Conservation (phyloP, 2,888 invertebrate species). For the Thecophora atra region DNA sequence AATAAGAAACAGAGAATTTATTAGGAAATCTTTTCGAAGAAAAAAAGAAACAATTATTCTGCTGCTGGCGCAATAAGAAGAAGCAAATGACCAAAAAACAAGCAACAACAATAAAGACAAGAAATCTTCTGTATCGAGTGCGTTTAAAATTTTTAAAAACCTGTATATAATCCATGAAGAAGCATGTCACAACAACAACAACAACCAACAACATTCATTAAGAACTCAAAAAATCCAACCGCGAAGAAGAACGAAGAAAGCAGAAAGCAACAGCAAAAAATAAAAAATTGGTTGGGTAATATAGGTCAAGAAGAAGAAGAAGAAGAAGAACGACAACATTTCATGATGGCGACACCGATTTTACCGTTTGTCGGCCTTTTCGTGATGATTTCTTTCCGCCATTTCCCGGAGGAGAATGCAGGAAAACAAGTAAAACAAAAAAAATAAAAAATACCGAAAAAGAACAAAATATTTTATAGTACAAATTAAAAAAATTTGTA, state of each 20-base stretch:
- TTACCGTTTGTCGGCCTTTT: constrained; percentile 23
- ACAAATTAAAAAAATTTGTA: too few species aligned
- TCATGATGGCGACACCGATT: constrained; percentile 6
- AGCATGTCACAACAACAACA: background rate
- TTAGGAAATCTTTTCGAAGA: background rate
- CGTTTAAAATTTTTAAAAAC: constrained; percentile 1
- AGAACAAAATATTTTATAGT: too few species aligned
- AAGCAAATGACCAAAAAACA: constrained; percentile 16
- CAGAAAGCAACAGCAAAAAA: too few species aligned
- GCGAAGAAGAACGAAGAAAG: too few species aligned
- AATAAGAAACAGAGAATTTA: constrained; percentile 18
- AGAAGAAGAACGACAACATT: constrained; percentile 15
- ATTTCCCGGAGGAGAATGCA: background rate
- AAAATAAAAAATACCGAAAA: background rate
- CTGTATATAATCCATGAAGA: constrained; percentile 29
- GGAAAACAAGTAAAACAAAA: background rate
- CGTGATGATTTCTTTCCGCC: background rate
- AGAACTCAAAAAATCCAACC: background rate
- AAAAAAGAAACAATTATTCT: constrained; percentile 2
- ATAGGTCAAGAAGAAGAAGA: constrained; percentile 21
- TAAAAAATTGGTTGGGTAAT: too few species aligned
- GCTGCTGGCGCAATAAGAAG: background rate
- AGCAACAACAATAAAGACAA: constrained; percentile 22
- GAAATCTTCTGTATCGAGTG: constrained; percentile 18
- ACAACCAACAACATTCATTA: background rate